Evolutionary conservation across 2,888 invertebrate genomes (phyloP), one percentile per base, ranked within the genome.

Genomic region (Pandemis heparana): DNA sequence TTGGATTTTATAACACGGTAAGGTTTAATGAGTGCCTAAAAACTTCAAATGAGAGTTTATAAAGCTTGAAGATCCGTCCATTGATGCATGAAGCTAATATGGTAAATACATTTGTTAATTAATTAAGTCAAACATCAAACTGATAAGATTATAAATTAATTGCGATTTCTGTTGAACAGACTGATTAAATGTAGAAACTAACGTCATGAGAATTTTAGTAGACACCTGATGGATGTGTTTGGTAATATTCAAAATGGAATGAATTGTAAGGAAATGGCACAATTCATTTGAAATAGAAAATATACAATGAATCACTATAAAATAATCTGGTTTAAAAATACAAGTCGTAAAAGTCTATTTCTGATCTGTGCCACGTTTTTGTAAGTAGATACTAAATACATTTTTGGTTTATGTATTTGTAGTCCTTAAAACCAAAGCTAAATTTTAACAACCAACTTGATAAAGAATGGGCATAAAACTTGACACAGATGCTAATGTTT

Each of bases 11-110:
- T 5, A n/a, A 41, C 5, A 46, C 6, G 16, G 16, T 65, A 38
- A 32, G 48, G 23, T 43, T 41, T 8, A 65, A 32, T 38, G 32
- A 46, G 59, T 68, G 67, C 66, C 66, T 67, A 23, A 53, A 41
- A 41, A 12, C 4, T 18, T 62, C 43, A 18, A 66, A 53, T 41
- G 12, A 3, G 9, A 43, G 5, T 63, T 39, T 63, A 23, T 12
- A 63, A 63, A 41, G 46, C 51, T 32, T 60, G 46, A 48, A 43
- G 46, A 60, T 41, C 51, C 69, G 69, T 70, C 69, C 69, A 41
- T 14, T 48, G 61, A 62, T 51, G 62, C 48, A 41, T 61, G 69
- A n/a, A 18, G 9, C 39, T 32, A 23, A 43, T 23, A 5, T 16
- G 10, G 14, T 46, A 14, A 14, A 12, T 46, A 23, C 7, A 5